These are phyloP conservation scores for Syrmaticus mikado DNA, from an alignment of 2,113 vertebrate species.

Conservation along the genomic window DNA sequence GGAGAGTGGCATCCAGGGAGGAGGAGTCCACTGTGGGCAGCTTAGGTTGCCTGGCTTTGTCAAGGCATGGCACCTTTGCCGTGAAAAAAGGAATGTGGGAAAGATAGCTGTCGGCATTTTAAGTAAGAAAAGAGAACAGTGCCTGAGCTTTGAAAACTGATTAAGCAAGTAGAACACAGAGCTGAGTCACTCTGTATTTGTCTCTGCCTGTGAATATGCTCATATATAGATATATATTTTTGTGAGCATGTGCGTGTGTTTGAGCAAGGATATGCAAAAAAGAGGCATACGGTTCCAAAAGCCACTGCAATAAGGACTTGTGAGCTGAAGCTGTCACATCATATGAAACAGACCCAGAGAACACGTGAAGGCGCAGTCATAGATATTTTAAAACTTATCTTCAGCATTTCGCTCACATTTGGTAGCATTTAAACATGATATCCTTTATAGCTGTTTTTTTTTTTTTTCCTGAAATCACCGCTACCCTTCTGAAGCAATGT, in stretches of 20 bases:
- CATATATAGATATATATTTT: conserved; percentile 62
- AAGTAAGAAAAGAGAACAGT: neutral
- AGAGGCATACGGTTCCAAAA: conserved; percentile 20
- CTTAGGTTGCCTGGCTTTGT: neutral
- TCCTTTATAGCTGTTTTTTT: neutral
- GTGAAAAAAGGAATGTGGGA: neutral
- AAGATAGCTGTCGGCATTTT: neutral
- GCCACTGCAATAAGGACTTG: conserved; percentile 4
- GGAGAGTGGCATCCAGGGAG: neutral
- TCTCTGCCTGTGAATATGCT: conserved; percentile 35
- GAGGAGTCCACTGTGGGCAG: neutral
- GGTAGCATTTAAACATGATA: conserved; percentile 53
- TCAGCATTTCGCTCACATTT: conserved; percentile 55
- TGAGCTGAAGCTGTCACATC: conserved; percentile 58
- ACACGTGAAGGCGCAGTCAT: conserved; percentile 16
- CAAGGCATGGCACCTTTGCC: neutral
- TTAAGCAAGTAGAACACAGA: conserved; percentile 11
- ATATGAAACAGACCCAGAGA: conserved; percentile 46
- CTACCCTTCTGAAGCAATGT: neutral
- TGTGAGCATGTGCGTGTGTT: neutral
- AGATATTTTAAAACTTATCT: conserved; percentile 60
- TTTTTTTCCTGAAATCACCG: neutral
- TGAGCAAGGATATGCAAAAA: conserved; percentile 11
- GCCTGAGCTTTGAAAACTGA: conserved; percentile 20
- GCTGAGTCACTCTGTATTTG: conserved; percentile 61